A percentile compares a stretch with the other conserved stretches of the same genome.
These are phyloP conservation scores for Coluber constrictor DNA, from an alignment of 2,797 vertebrate genomes.

Conservation along the genomic window DNA sequence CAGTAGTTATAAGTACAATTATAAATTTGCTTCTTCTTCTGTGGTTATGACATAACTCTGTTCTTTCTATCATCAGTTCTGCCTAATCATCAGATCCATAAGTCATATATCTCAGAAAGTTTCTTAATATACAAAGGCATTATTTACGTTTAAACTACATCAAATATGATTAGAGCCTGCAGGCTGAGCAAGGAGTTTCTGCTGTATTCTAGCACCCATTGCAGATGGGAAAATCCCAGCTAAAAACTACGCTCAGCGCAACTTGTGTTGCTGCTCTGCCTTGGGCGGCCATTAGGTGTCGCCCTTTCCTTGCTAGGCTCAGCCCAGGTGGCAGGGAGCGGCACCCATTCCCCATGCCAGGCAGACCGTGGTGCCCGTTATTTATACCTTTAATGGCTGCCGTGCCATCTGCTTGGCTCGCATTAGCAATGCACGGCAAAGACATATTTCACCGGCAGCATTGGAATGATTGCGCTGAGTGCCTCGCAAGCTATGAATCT, in stretches of 20 bases:
- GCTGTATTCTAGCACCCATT: background rate
- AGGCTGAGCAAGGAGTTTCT: background rate
- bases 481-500: slow-evolving; percentile 29
- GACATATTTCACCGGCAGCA: slow-evolving; percentile 25
- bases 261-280: background rate
- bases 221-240: background rate
- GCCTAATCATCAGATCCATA: background rate
- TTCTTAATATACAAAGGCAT: background rate
- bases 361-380: slow-evolving; percentile 6
- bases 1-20: background rate
- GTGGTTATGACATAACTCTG: background rate
- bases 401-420: slow-evolving; percentile 15
- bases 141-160: background rate
- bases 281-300: slow-evolving; percentile 7
- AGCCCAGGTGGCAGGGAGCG: slow-evolving; percentile 1
- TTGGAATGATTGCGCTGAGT: slow-evolving; percentile 15
- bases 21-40: background rate
- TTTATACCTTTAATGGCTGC: slow-evolving; percentile 31
- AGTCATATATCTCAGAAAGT: background rate
- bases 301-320: slow-evolving; percentile 11
- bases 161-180: no score
- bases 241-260: background rate
- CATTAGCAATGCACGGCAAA: slow-evolving; percentile 30
- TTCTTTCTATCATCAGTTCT: background rate
- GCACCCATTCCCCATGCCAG: slow-evolving; percentile 26